Conservation (phyloP, 1,140 invertebrate species). For the Coptotermes formosanus region DNA sequence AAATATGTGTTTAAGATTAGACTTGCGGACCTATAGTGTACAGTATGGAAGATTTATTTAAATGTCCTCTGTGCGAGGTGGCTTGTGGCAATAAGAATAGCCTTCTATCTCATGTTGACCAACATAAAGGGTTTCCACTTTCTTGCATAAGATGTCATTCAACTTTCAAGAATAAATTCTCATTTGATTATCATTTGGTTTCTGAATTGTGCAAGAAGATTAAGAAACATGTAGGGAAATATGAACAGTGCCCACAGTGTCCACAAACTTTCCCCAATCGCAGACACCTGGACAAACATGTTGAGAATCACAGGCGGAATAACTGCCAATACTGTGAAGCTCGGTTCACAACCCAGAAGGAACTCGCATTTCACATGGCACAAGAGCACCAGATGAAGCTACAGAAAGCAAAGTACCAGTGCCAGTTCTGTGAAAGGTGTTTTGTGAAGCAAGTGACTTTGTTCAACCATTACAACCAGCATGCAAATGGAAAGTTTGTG, state of each 20-base stretch:
- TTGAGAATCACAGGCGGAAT: constrained; percentile 48
- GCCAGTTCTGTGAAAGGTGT: constrained; percentile 42
- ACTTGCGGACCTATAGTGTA: neutral
- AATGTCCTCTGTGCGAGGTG: constrained; percentile 23
- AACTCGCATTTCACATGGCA: constrained; percentile 46
- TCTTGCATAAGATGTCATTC: constrained; percentile 17
- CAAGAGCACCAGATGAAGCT: constrained; percentile 42
- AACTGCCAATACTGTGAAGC: constrained; percentile 47
- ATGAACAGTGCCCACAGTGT: constrained; percentile 41
- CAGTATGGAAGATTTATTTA: neutral
- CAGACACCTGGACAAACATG: constrained; percentile 45
- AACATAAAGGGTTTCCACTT: constrained; percentile 12
- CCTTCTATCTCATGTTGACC: constrained; percentile 13
- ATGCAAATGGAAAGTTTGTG: constrained; percentile 43
- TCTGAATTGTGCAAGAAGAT: neutral
- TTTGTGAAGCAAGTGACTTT: constrained; percentile 46
- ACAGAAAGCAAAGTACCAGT: constrained; percentile 42
- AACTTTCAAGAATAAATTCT: constrained; percentile 24
- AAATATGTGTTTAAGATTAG: neutral
- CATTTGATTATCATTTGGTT: constrained; percentile 11
- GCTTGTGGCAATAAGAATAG: neutral
- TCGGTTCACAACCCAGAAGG: constrained; percentile 46
- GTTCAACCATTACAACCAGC: constrained; percentile 46
- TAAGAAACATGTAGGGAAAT: neutral
- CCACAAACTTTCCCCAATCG: constrained; percentile 46